Evolutionary conservation across 2,797 vertebrate genomes (phyloP), one percentile per base, ranked within the genome.

Genomic region (Ficedula albicollis): DNA sequence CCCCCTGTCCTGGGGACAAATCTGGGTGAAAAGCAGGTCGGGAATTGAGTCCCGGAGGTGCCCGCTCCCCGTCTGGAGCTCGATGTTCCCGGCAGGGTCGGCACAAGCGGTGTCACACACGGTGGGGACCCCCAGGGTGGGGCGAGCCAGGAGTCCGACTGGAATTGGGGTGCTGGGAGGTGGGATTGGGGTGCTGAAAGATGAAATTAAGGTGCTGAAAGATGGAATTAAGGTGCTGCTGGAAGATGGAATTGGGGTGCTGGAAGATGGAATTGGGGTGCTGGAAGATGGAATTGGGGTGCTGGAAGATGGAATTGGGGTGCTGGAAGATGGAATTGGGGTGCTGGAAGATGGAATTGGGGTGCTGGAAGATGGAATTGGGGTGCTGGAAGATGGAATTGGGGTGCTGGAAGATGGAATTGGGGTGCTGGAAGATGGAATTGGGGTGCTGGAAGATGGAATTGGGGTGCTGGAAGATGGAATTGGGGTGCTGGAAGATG

Each of bases 141-240:
- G 43, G 29, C 7, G 64, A 59, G 67, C 11, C 0, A 3, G 41
- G 80, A 74, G 11, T 23, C 8, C 1, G 1, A 0, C 30, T 1
- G 10, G 48, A 15, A n/a, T 5, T 30, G 15, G 21, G 51, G 10
- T n/a, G 9, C 12, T n/a, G n/a, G 12, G 7, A 22, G 36, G 4
- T 9, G 36, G 15, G 32, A 5, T 8, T 29, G 20, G 21, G 14
- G 26, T 10, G 6, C 5, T 27, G 16, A 15, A 15, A 41, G 15
- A 0, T 17, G 32, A 17, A 3, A 1, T 10, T 43, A 7, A 10
- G 13, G 16, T 34, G 2, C 19, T 46, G n/a, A 9, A 3, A 30
- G 18, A 0, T 29, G 10, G 7, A 4, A 25, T 26, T 48, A 13
- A 13, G 46, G 48, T 49, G 25, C 22, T 48, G 46, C 22, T 48